These are phyloP conservation scores for Ceratoteleas bidentatus DNA, from an alignment of 1,140 invertebrate genomes.

Conservation along the genomic window DNA sequence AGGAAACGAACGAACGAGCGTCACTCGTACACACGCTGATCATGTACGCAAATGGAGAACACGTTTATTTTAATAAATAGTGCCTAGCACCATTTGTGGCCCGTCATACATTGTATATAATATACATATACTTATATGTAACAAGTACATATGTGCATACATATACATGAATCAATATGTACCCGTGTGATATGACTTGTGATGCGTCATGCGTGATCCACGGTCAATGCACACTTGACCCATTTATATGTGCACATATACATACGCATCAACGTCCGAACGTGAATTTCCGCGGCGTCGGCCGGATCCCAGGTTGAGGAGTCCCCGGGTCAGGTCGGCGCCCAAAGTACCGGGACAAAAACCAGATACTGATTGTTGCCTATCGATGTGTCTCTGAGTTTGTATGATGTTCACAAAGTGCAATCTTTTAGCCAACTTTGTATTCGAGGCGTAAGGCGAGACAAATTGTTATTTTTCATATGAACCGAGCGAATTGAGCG, in stretches of 20 bases:
- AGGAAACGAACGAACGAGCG: conserved; percentile 46
- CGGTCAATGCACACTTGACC: too few relatives aligned
- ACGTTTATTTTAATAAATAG: conserved; percentile 81
- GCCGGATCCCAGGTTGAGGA: not conserved
- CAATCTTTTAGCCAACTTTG: conserved; percentile 81
- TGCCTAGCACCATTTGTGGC: conserved; percentile 82
- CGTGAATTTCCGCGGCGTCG: conserved; percentile 34
- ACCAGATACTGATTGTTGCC: conserved; percentile 52
- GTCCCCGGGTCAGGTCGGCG: too few relatives aligned
- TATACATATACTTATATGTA: conserved; percentile 49
- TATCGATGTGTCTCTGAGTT: conserved; percentile 73
- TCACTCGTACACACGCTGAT: conserved; percentile 56
- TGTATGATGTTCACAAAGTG: conserved; percentile 81
- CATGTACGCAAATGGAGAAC: conserved; percentile 74
- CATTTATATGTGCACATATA: not conserved
- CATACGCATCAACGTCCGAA: conserved; percentile 64
- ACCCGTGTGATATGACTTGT: too few relatives aligned
- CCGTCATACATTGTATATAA: conserved; percentile 71
- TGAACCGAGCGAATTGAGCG: conserved; percentile 63
- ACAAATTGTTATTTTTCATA: conserved; percentile 82
- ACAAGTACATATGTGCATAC: conserved; percentile 28
- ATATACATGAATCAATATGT: conserved; percentile 22
- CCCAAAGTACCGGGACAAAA: conserved; percentile 15
- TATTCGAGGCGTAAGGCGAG: conserved; percentile 76
- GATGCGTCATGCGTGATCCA: too few relatives aligned